phyloP scores from a whole-genome alignment of 2,113 vertebrate genomes.

The Peromyscus leucopus region DNA sequence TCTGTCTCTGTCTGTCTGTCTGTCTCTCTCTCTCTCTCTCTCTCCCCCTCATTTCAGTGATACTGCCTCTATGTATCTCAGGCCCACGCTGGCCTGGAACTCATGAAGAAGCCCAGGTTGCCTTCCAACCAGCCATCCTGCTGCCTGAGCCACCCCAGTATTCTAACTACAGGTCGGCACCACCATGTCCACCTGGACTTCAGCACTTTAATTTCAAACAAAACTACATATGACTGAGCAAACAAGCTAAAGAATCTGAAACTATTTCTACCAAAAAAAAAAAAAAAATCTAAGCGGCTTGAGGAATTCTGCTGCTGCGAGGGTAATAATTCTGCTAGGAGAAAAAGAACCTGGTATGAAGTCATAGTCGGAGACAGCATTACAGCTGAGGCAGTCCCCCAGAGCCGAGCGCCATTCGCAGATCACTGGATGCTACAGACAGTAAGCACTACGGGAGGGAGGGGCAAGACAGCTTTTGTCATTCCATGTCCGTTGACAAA shows the following conservation, averaged over 20 bases:
- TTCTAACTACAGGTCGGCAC: neutral
- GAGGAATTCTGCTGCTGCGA: neutral
- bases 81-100: neutral
- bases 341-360: neutral
- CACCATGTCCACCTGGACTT: neutral
- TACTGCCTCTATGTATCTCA: neutral
- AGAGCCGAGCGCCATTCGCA: neutral
- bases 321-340: neutral
- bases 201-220: slow-evolving; percentile 29
- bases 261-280: neutral
- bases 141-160: neutral
- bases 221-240: slow-evolving; percentile 9
- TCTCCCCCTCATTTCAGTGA: neutral
- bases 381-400: neutral
- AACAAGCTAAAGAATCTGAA: slow-evolving; percentile 42
- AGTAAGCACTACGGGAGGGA: neutral
- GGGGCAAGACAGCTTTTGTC: neutral
- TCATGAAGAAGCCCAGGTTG: neutral
- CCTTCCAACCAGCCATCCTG: neutral
- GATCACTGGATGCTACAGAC: neutral
- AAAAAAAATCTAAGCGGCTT: neutral
- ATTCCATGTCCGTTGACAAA: neutral
- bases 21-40: neutral
- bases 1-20: neutral
- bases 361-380: neutral